phyloP scores from a whole-genome alignment of 2,888 invertebrate species.

The Ashinkailepas kermadecensis region DNA sequence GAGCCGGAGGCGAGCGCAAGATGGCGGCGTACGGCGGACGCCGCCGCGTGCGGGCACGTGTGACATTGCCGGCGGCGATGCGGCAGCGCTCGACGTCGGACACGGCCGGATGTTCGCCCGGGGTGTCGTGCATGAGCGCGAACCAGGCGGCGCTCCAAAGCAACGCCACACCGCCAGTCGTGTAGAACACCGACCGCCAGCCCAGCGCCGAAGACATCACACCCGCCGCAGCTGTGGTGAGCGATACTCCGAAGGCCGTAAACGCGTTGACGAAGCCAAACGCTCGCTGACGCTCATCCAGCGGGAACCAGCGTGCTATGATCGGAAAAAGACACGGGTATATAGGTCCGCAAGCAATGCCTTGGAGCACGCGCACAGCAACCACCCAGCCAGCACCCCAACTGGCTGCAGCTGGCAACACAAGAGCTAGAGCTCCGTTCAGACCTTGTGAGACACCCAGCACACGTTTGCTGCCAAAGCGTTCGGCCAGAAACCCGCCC shows the following conservation, averaged over 20 bases:
- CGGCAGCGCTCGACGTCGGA: not conserved
- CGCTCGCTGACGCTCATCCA: not conserved
- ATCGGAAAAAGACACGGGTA: slow-evolving; percentile 14
- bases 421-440: not conserved
- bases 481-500: slow-evolving; percentile 2
- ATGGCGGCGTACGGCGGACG: not conserved
- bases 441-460: not conserved
- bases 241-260: not conserved
- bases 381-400: not conserved
- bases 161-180: not conserved
- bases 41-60: not conserved
- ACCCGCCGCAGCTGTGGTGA: not conserved
- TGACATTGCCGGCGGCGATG: slow-evolving; percentile 1
- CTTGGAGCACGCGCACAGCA: not conserved
- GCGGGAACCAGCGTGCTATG: slow-evolving; percentile 21
- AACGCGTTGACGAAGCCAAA: not conserved
- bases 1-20: not conserved
- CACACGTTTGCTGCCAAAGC: slow-evolving; percentile 4
- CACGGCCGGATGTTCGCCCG: not conserved
- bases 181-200: slow-evolving; percentile 15
- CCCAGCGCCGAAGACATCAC: not conserved
- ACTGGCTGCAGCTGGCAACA: not conserved
- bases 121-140: not conserved
- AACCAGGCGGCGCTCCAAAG: slow-evolving; percentile 3
- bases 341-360: not conserved